A percentile compares a stretch with the other conserved stretches of the same genome.
Conservation (phyloP, 2,888 invertebrate species). For the Lasioglossum figueresi region DNA sequence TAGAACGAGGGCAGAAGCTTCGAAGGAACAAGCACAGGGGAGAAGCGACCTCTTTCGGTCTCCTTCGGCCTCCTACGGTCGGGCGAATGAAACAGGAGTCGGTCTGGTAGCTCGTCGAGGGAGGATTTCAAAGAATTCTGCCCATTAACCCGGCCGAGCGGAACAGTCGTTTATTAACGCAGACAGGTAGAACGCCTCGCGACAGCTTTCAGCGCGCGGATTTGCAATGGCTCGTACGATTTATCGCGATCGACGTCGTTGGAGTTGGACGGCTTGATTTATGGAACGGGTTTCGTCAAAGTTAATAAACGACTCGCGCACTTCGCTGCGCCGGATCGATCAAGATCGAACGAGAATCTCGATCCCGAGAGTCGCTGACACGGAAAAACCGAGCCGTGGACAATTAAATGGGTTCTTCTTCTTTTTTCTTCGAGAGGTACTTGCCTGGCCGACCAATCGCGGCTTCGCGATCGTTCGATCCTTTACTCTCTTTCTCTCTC, state of each 20-base stretch:
- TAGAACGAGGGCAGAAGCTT: neutral
- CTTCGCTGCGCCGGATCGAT: neutral
- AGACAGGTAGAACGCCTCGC: neutral
- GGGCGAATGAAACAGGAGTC: neutral
- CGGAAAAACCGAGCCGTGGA: neutral
- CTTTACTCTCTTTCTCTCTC: neutral
- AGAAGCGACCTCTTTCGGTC: neutral
- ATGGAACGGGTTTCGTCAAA: neutral
- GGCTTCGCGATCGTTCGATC: neutral
- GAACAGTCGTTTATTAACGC: constrained; percentile 8
- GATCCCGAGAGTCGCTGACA: neutral
- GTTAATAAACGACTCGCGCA: neutral
- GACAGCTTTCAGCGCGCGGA: constrained; percentile 2
- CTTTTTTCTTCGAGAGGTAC: neutral
- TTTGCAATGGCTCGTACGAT: neutral
- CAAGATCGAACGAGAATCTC: neutral
- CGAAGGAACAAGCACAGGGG: neutral
- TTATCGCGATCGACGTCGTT: neutral
- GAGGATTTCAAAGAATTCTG: neutral
- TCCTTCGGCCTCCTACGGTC: neutral
- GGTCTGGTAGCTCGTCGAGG: neutral
- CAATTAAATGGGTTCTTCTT: constrained; percentile 4
- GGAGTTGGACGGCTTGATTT: neutral
- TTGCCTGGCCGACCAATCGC: constrained; percentile 15
- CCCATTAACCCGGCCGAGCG: neutral